Evolutionary conservation across 1,140 invertebrate species (phyloP).

Genomic region (Branchinecta lindahli): DNA sequence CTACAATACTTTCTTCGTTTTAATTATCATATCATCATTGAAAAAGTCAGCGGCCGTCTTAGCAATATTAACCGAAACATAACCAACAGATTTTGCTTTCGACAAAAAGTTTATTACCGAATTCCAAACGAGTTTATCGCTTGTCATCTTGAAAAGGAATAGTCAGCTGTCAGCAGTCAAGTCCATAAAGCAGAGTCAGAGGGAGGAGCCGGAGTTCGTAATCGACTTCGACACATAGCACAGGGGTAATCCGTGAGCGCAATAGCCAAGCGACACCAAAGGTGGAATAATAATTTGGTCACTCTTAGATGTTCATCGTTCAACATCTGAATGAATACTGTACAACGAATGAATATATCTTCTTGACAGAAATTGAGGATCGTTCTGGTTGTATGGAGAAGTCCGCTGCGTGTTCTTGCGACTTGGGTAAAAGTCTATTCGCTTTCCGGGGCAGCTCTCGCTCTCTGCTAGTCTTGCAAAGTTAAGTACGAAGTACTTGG

Average conservation of each 20-base stretch:
- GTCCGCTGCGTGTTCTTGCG: too few species aligned
- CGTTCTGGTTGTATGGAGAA: too few species aligned
- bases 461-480: too few species aligned
- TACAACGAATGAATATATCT: too few species aligned
- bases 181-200: conserved; percentile 4
- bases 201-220: conserved; percentile 7
- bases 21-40: conserved; percentile 5
- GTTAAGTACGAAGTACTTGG: too few species aligned
- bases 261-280: conserved; percentile 8
- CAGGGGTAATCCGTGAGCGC: conserved; percentile 4
- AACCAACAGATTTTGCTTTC: conserved; percentile 5
- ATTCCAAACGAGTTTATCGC: conserved; percentile 5
- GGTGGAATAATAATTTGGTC: conserved; percentile 5
- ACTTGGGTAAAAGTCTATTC: too few species aligned
- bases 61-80: conserved; percentile 1
- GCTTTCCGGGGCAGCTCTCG: too few species aligned
- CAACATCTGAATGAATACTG: conserved; percentile 1
- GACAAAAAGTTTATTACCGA: conserved; percentile 9
- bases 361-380: too few species aligned
- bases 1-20: conserved; percentile 1
- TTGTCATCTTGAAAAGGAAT: conserved; percentile 2
- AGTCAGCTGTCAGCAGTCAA: conserved; percentile 8
- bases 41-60: too few species aligned
- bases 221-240: conserved; percentile 1
- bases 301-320: conserved; percentile 8